Percentiles rank a stretch among this genome's conserved stretches.
phyloP scores from a whole-genome alignment of 2,797 vertebrate species.

The Sebastes taczanowskii region DNA sequence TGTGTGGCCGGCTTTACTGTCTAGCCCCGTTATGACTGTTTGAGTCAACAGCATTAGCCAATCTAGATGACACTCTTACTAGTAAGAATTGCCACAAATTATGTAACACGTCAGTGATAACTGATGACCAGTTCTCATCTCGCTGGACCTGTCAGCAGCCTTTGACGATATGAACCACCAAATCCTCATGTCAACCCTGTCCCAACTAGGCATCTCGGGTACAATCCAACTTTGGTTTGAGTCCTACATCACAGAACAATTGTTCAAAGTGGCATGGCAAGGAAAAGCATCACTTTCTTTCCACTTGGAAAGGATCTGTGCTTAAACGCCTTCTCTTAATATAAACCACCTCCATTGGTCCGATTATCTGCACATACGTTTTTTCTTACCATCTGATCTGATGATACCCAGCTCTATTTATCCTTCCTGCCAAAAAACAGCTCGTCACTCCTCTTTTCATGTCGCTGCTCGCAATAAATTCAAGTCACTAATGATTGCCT shows the following conservation, averaged over 20 bases:
- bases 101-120: neutral
- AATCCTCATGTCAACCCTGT: neutral
- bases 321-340: neutral
- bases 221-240: neutral
- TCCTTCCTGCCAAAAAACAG: neutral
- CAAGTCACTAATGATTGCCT: too few species aligned
- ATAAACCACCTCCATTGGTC: neutral
- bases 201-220: neutral
- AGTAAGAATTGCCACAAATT: neutral
- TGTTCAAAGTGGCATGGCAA: neutral
- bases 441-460: too few species aligned
- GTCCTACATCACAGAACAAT: neutral
- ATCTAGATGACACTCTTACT: neutral
- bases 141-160: neutral
- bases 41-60: neutral
- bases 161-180: neutral
- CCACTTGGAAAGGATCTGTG: neutral
- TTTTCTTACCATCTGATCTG: neutral
- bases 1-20: neutral
- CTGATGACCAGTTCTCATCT: neutral
- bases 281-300: neutral
- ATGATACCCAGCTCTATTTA: neutral
- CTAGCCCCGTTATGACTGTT: neutral
- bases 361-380: neutral
- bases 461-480: too few species aligned